These are phyloP conservation scores for Luperina testacea DNA, from an alignment of 2,888 invertebrate genomes.

Conservation along the genomic window DNA sequence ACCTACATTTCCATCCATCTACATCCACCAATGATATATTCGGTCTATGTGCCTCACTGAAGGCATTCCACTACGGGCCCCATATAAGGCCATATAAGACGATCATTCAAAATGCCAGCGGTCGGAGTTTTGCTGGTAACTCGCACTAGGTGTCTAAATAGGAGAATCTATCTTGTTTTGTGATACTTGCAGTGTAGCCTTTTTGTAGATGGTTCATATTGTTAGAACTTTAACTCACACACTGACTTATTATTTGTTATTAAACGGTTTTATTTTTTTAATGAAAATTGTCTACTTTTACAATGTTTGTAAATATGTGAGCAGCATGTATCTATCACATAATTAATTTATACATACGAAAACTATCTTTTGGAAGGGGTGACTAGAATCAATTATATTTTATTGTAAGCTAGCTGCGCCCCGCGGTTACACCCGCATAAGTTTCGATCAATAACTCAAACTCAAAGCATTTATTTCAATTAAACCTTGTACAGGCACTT, in stretches of 20 bases:
- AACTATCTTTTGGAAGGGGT: no score
- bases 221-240: neutral
- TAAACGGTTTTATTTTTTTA: no score
- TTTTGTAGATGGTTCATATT: neutral
- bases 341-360: no score
- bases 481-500: no score
- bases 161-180: conserved; percentile 28
- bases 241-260: neutral
- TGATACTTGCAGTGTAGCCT: neutral
- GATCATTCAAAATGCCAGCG: conserved; percentile 51
- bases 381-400: no score
- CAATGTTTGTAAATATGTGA: no score
- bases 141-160: conserved; percentile 29
- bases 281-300: no score
- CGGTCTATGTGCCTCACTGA: conserved; percentile 23
- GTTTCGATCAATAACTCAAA: no score
- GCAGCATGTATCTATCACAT: no score
- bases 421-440: no score
- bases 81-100: conserved; percentile 13
- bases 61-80: conserved; percentile 30
- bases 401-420: no score
- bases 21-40: conserved; percentile 47
- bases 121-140: conserved; percentile 36
- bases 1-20: neutral
- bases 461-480: no score